Evolutionary conservation across 2,888 invertebrate species (phyloP), one percentile per base, ranked within the genome.

Genomic region (Coelopa pilipes): DNA sequence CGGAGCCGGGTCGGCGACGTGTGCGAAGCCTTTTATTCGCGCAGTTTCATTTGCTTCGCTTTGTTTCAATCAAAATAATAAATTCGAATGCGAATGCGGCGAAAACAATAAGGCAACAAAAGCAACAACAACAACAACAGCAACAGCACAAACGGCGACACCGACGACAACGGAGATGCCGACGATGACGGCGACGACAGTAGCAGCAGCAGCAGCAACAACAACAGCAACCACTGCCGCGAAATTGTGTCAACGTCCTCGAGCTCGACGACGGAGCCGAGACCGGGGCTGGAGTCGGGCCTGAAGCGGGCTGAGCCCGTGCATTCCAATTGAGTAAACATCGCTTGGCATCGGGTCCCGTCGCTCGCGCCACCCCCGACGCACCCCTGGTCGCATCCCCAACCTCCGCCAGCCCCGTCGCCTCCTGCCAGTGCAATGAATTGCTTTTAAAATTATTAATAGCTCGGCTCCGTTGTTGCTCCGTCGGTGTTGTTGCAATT

Each of bases 301-400:
- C n/a, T n/a, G n/a, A n/a, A n/a, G n/a, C n/a, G n/a, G 71, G 45
- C 53, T 13, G n/a, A 15, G 34, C 50, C 62, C 19, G 13, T 69
- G 57, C 57, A 72, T 66, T 70, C 70, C 74, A 74, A 74, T 74
- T 74, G 74, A 74, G 70, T 74, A 74, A 74, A 74, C 66, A 74
- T 59, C 65, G 62, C 34, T 4, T 34, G 4, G 34, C 34, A 7
- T 34, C 34, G 34, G n/a, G n/a, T n/a, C n/a, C 34, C 34, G 34
- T 7, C 34, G 4, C 34, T 7, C 7, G 2, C 34, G 7, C 34
- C 4, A 34, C 34, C 34, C 34, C 34, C n/a, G n/a, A n/a, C n/a
- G 34, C 34, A 2, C 34, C 34, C 34, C 34, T 34, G n/a, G n/a
- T n/a, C n/a, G n/a, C n/a, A n/a, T n/a, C n/a, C n/a, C n/a, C n/a